A percentile compares a stretch with the other conserved stretches of the same genome.
Evolutionary conservation across 2,888 invertebrate genomes (phyloP).

Genomic region (Eudasyphora cyanicolor): DNA sequence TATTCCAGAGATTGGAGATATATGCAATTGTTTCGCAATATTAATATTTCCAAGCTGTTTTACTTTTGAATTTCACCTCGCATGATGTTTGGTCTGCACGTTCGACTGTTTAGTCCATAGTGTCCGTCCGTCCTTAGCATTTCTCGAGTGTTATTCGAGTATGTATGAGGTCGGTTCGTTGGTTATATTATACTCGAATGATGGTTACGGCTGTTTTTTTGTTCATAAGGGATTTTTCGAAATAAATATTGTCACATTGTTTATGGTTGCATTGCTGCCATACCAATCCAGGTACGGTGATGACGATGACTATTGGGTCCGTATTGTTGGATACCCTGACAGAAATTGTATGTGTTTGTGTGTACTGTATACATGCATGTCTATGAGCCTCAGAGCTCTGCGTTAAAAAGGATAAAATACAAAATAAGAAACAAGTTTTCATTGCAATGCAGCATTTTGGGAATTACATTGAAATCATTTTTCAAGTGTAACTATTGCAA

Average conservation of each 20-base stretch:
- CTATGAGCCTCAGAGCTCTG: too few species aligned
- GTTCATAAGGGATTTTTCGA: constrained; percentile 38
- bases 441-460: constrained; percentile 45
- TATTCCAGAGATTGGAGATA: too few species aligned
- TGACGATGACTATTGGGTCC: background rate
- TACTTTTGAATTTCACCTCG: background rate
- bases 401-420: constrained; percentile 34
- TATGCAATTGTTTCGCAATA: too few species aligned
- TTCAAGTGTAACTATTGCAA: constrained; percentile 37
- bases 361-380: background rate
- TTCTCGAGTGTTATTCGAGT: too few species aligned
- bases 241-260: constrained; percentile 57
- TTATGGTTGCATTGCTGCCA: constrained; percentile 49
- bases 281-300: background rate
- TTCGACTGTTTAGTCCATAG: background rate
- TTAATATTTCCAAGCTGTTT: too few species aligned
- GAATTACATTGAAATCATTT: constrained; percentile 44
- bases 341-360: background rate
- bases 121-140: background rate
- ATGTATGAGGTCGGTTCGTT: too few species aligned
- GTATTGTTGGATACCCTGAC: background rate
- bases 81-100: background rate
- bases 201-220: constrained; percentile 43
- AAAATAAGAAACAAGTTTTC: background rate
- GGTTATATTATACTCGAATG: constrained; percentile 44